Conservation (phyloP, 1,140 invertebrate species). For the Eufriesea mexicana region DNA sequence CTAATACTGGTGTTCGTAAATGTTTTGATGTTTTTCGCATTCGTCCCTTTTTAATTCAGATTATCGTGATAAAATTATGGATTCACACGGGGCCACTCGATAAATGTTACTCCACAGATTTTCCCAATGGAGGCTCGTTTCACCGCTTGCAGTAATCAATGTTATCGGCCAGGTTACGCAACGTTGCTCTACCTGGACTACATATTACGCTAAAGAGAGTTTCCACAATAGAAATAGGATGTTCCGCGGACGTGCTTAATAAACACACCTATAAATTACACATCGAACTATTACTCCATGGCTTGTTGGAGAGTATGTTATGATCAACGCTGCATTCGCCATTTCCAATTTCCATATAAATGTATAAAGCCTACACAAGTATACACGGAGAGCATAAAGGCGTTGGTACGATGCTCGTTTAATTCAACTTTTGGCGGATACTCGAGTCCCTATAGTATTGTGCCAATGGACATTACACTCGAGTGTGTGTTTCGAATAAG, state of each 20-base stretch:
- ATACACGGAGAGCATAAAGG: not conserved
- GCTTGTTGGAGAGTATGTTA: not conserved
- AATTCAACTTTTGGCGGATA: not conserved
- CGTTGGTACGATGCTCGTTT: not conserved
- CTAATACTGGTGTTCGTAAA: not conserved
- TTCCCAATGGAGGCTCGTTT: slow-evolving; percentile 13
- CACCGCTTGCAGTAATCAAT: slow-evolving; percentile 17
- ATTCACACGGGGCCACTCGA: not conserved
- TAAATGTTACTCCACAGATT: slow-evolving; percentile 17
- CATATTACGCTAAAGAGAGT: slow-evolving; percentile 14
- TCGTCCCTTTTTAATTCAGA: not conserved
- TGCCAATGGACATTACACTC: not conserved
- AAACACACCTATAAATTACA: slow-evolving; percentile 20
- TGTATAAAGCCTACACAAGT: too few relatives aligned
- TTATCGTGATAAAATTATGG: not conserved
- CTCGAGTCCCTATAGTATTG: too few relatives aligned
- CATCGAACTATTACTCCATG: not conserved
- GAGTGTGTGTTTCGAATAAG: too few relatives aligned
- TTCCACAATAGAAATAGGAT: slow-evolving; percentile 34
- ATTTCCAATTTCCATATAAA: not conserved
- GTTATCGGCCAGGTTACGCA: slow-evolving; percentile 31
- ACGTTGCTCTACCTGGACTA: not conserved
- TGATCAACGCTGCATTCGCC: not conserved
- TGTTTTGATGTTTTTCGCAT: not conserved
- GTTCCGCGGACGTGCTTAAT: not conserved